Percentiles rank a stretch among this genome's conserved stretches.
Conservation (phyloP, 2,797 vertebrate species). For the Anguilla anguilla region DNA sequence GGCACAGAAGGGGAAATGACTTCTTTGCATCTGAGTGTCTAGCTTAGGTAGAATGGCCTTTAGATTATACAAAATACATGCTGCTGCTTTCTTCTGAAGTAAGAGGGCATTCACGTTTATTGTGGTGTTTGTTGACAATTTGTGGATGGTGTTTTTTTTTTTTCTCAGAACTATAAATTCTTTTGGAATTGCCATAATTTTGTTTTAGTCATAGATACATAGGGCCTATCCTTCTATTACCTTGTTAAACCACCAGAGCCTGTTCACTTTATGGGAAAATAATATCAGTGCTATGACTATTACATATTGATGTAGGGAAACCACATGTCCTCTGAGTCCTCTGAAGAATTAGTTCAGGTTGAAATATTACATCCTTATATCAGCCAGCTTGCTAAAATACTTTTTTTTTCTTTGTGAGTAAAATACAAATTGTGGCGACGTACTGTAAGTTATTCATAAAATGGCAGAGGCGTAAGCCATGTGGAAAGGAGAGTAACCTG, state of each 20-base stretch:
- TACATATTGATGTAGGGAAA: not conserved
- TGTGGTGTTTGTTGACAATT: not conserved
- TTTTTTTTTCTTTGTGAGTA: not conserved
- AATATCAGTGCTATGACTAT: not conserved
- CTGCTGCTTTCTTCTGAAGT: not conserved
- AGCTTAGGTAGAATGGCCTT: not conserved
- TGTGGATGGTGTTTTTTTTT: not conserved
- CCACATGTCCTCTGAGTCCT: not conserved
- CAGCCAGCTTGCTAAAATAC: not conserved
- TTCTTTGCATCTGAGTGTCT: not conserved
- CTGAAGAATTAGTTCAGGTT: not conserved
- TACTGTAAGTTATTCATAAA: too few relatives aligned
- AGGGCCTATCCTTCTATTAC: not conserved
- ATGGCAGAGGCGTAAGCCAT: too few relatives aligned
- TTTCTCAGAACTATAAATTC: not conserved
- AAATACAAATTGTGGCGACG: not conserved
- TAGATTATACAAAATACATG: not conserved
- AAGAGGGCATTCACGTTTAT: not conserved
- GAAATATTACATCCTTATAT: not conserved
- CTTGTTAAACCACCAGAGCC: not conserved
- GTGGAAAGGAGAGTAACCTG: too few relatives aligned
- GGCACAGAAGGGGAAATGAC: slow-evolving; percentile 43
- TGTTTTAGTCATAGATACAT: not conserved
- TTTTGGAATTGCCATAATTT: not conserved
- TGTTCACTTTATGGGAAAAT: not conserved